phyloP scores from a whole-genome alignment of 1,140 invertebrate genomes.

The Penaeus japonicus region DNA sequence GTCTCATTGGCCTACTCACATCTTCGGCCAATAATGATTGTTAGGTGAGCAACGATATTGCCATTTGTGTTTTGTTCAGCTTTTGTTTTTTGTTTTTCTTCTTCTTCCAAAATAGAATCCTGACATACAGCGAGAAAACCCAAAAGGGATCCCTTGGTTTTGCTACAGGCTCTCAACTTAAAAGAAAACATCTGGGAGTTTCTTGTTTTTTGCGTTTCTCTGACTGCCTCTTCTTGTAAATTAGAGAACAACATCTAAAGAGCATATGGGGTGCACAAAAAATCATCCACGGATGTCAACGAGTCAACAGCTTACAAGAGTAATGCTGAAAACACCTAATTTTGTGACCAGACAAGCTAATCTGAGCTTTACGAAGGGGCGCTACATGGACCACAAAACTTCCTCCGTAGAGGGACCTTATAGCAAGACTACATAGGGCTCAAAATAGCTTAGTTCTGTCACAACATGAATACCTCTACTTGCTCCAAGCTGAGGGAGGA shows the following conservation, averaged over 20 bases:
- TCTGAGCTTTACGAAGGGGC: slow-evolving; percentile 37
- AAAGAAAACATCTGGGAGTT: slow-evolving; percentile 20
- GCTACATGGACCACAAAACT: not conserved
- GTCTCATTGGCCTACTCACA: slow-evolving; percentile 40
- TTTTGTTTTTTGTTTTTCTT: not conserved
- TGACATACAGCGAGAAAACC: not conserved
- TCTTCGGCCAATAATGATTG: slow-evolving; percentile 47
- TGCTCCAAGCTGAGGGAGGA: slow-evolving; percentile 50
- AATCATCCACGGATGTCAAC: slow-evolving; percentile 42
- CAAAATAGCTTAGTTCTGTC: slow-evolving; percentile 50
- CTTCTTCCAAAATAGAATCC: not conserved
- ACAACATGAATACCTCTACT: slow-evolving; percentile 31
- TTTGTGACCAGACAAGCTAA: slow-evolving; percentile 41
- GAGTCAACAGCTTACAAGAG: slow-evolving; percentile 44
- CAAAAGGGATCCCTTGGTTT: not conserved
- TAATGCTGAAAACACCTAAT: slow-evolving; percentile 43
- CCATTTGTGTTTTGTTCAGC: slow-evolving; percentile 37
- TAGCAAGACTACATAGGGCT: slow-evolving; percentile 41
- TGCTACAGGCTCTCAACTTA: slow-evolving; percentile 36
- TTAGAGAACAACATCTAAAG: slow-evolving; percentile 53
- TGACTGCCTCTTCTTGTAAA: slow-evolving; percentile 48
- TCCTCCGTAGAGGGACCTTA: slow-evolving; percentile 3
- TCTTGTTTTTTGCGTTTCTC: slow-evolving; percentile 4
- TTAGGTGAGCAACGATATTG: slow-evolving; percentile 50
- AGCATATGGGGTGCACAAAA: slow-evolving; percentile 48